These are phyloP conservation scores for Nylanderia fulva DNA, from an alignment of 1,140 invertebrate genomes.

Conservation along the genomic window DNA sequence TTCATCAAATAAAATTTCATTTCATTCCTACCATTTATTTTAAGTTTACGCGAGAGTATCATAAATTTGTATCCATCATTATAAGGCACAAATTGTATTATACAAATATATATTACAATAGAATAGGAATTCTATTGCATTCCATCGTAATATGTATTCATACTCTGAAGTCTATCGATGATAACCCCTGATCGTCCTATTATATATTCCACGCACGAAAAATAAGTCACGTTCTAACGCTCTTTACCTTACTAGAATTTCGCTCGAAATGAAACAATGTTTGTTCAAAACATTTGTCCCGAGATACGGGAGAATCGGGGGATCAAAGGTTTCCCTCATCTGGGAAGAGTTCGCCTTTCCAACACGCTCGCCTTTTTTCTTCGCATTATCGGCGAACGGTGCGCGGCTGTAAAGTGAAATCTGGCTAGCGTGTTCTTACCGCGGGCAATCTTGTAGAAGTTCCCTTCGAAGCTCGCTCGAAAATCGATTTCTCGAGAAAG, in stretches of 20 bases:
- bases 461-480: conserved; percentile 41
- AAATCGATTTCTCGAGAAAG: conserved; percentile 48
- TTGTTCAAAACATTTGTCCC: conserved; percentile 57
- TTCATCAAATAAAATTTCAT: not conserved
- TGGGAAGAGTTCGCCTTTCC: conserved; percentile 57
- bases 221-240: conserved; percentile 25
- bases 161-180: not conserved
- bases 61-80: conserved; percentile 7
- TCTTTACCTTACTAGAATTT: conserved; percentile 39
- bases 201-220: conserved; percentile 14
- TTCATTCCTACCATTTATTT: not conserved
- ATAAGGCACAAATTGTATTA: too few species aligned
- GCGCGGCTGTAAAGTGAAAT: conserved; percentile 58
- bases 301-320: conserved; percentile 36
- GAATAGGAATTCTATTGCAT: too few species aligned
- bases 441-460: conserved; percentile 55
- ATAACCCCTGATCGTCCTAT: conserved; percentile 3
- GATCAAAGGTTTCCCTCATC: conserved; percentile 56
- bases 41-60: not conserved
- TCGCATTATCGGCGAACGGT: conserved; percentile 58
- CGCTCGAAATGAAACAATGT: conserved; percentile 35
- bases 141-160: too few species aligned
- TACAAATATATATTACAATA: too few species aligned
- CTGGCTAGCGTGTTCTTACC: conserved; percentile 56
- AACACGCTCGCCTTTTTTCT: conserved; percentile 61